Base-by-base conservation (phyloP, 2,797 vertebrate species). In the Melanotaenia nigrans region DNA sequence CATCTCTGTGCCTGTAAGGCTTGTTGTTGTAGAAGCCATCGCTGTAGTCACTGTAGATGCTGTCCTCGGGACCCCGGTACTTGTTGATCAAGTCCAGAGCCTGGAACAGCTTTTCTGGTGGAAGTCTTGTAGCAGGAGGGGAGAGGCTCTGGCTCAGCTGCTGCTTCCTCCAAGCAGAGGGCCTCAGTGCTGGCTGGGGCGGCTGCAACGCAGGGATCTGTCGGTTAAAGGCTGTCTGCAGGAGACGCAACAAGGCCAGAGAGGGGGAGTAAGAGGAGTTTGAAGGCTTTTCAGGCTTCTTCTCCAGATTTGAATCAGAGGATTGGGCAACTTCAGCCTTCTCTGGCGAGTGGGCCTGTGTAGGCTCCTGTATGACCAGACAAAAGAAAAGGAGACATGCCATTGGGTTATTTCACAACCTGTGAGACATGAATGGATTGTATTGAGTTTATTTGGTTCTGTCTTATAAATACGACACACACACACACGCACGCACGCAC, bases 1-100 rank as follows among this genome's bases (percentile, higher is more conserved):
- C 97, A 75, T 99, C 97, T 90, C 97, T 94, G 92, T 99, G 97
- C 85, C 95, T 95, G 87, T 98, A 97, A 0, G 96, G 93, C 90
- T 96, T 98, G 68, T 83, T 87, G 78, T 93, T 95, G 89, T 98
- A 98, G 92, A 99, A 97, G 80, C 93, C 94, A 24, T 99, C 97
- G 4, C 94, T 94, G 59, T 98, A 98, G 93, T 97, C 96, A 63
- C 90, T 96, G 83, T 96, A 98, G 63, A 97, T 88, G 73, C 84
- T 96, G 87, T 96, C 94, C 67, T 95, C 94, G 0, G 92, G 87
- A 82, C 93, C 94, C 42, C 81, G 92, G 65, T 94, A 94, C 87
- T 94, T 95, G 93, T 96, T 97, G 85, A 99, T 85, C 85, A 95
- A 93, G 89, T 97, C 95, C 45, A 97, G 93, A 60, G 96, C 97